Base-by-base conservation (phyloP, 2,797 vertebrate species). In the Tapirus indicus region DNA sequence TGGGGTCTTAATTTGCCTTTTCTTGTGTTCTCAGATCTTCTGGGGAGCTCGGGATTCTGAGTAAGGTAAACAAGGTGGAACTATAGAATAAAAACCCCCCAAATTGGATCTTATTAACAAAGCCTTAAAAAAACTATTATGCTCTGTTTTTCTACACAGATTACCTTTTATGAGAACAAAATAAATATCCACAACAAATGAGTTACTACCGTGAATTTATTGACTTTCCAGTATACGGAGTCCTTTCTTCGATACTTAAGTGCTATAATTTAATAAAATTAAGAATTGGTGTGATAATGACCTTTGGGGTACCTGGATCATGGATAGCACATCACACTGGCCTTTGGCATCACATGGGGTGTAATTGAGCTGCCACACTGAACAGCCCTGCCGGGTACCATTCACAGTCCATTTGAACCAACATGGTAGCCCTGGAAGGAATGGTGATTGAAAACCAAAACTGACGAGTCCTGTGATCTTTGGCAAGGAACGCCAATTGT, bases 141-240 rank as follows among this genome's bases (percentile, higher is more conserved):
- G 2, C 9, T 21, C 54, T 58, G 32, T 44, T 84, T 79, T 84
- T 20, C 41, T 87, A 49, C 29, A 68, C 9, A 29, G 41, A 49
- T 90, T 68, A 16, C n/a, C 62, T 92, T 80, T 90, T 62, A 69
- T 47, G 52, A 91, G 58, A 47, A 54, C 17, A 71, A 32, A 84
- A 68, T 21, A 78, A 54, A 88, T 41, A 49, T 64, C 75, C 52
- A 58, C 20, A 38, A 52, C 4, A 6, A 38, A 0, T 9, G 74
- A 58, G 20, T 79, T 71, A 29, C 27, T 17, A 13, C 7, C 8
- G 5, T 9, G 29, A 58, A 16, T 52, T 4, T 66, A 3, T 29
- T 56, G 52, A 49, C 20, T 87, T 71, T 44, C 35, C 56, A 54
- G 56, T 27, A 5, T 25, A 8, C 23, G 7, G 35, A 47, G 6